A percentile compares a stretch with the other conserved stretches of the same genome.
phyloP scores from a whole-genome alignment of 35 echinoderm and acorn worm genomes.

The Holothuria glaberrima region DNA sequence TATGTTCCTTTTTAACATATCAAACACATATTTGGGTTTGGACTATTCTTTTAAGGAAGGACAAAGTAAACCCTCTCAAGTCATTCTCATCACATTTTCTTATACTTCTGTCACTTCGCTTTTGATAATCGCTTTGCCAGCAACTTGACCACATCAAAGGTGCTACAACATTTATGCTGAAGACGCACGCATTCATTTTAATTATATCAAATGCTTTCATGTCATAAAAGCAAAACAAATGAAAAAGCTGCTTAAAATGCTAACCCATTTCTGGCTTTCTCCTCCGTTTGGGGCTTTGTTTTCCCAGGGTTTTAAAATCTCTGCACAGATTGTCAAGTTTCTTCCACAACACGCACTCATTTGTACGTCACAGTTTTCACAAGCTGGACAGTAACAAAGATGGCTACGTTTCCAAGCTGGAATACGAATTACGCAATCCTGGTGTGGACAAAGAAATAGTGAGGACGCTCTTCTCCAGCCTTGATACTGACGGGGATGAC shows the following conservation, averaged over 20 bases:
- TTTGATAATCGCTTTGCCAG: background rate
- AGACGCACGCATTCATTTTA: background rate
- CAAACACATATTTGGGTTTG: no score
- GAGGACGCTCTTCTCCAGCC: constrained; percentile 40
- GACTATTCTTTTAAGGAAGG: no score
- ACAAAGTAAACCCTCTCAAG: no score
- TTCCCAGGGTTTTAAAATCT: constrained; percentile 54
- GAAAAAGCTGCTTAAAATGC: constrained; percentile 9
- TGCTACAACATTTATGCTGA: background rate
- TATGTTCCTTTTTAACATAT: no score
- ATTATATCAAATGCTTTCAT: background rate
- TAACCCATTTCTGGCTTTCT: constrained; percentile 39
- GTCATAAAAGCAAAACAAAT: background rate
- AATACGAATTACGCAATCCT: constrained; percentile 47
- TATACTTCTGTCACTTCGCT: background rate
- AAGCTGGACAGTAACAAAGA: constrained; percentile 26
- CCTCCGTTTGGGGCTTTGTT: constrained; percentile 17
- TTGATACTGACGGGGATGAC: constrained; percentile 32
- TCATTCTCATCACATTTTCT: no score
- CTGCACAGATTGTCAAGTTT: constrained; percentile 52
- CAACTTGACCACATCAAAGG: background rate
- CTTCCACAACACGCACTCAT: constrained; percentile 50
- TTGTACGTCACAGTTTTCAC: background rate
- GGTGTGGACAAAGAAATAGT: constrained; percentile 22
- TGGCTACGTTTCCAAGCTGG: constrained; percentile 26